Evolutionary conservation across 2,797 vertebrate species (phyloP).

Genomic region (Pteropus rufus): DNA sequence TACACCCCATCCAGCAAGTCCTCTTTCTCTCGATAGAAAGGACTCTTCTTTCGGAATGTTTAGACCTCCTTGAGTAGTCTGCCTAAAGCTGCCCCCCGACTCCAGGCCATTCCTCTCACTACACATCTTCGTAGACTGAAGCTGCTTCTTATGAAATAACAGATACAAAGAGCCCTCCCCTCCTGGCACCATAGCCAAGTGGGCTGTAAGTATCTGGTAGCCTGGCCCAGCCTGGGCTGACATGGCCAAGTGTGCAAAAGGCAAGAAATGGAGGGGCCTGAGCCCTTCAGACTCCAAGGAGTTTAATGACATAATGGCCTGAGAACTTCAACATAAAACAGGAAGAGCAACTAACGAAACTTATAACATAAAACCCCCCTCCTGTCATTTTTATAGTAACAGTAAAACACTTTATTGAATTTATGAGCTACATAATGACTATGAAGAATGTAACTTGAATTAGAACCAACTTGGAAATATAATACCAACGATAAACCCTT

Average conservation of each 20-base stretch:
- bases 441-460: conserved; percentile 98
- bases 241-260: background rate
- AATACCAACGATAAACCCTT: conserved; percentile 95
- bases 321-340: conserved; percentile 86
- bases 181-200: background rate
- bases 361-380: conserved; percentile 89
- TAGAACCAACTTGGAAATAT: conserved; percentile 94
- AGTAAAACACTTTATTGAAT: conserved; percentile 93
- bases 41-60: background rate
- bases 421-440: conserved; percentile 98
- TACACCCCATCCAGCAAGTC: background rate
- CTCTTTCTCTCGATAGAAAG: background rate
- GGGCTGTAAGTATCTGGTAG: background rate
- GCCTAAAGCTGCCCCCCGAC: background rate
- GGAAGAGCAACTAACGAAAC: conserved; percentile 87
- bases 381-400: conserved; percentile 90
- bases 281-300: conserved; percentile 85
- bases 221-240: background rate
- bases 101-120: background rate
- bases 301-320: conserved; percentile 86
- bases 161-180: background rate
- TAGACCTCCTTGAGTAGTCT: background rate
- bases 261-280: conserved; percentile 69
- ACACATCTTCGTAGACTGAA: background rate
- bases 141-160: background rate